phyloP scores from a whole-genome alignment of 2,888 invertebrate genomes.

The Lithophane ornitopus region DNA sequence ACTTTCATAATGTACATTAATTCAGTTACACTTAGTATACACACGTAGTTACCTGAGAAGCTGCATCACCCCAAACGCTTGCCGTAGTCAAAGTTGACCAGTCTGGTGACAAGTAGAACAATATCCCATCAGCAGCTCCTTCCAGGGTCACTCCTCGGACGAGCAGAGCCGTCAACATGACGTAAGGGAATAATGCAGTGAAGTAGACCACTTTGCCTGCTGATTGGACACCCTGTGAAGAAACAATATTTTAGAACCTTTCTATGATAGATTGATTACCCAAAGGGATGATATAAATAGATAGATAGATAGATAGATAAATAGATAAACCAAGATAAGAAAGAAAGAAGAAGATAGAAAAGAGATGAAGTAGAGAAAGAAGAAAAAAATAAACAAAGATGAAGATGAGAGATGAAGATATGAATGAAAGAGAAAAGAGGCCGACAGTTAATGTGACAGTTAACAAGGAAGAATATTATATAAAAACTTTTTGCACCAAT shows the following conservation, averaged over 20 bases:
- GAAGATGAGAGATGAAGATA: not conserved
- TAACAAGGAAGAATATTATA: not conserved
- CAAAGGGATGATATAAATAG: no score
- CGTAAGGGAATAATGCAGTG: slow-evolving; percentile 93
- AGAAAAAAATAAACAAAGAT: no score
- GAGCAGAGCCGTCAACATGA: slow-evolving; percentile 92
- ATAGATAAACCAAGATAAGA: no score
- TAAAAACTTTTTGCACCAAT: not conserved
- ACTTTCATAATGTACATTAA: no score
- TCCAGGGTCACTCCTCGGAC: slow-evolving; percentile 92
- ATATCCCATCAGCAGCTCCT: slow-evolving; percentile 93
- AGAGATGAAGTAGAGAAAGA: no score
- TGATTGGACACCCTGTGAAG: slow-evolving; percentile 94
- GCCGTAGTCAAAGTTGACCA: slow-evolving; percentile 92
- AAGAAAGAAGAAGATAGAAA: no score
- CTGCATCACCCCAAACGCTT: slow-evolving; percentile 95
- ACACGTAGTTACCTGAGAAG: slow-evolving; percentile 89
- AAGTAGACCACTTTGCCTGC: slow-evolving; percentile 96
- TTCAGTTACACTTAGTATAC: no score
- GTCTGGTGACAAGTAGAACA: slow-evolving; percentile 93
- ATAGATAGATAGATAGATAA: no score
- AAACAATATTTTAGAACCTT: not conserved
- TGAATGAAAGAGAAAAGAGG: not conserved
- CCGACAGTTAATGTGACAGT: not conserved
- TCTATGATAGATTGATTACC: no score